Conservation (phyloP, 2,113 vertebrate genomes). For the Plestiodon gilberti region DNA sequence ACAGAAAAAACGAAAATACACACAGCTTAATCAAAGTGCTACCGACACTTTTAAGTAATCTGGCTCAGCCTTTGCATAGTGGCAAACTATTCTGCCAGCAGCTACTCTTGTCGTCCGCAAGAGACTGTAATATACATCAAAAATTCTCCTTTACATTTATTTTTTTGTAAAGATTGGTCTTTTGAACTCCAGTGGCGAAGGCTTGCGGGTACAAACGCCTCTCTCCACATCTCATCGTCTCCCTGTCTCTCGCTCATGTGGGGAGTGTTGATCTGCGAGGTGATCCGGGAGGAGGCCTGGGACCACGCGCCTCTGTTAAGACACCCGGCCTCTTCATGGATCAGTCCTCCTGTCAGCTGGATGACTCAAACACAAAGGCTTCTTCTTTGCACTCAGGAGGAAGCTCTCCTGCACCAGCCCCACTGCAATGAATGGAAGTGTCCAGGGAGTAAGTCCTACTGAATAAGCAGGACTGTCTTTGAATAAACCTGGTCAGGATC, state of each 20-base stretch:
- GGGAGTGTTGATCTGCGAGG: slow-evolving; percentile 62
- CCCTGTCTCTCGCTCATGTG: slow-evolving; percentile 58
- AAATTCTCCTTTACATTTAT: slow-evolving; percentile 87
- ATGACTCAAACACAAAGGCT: slow-evolving; percentile 26
- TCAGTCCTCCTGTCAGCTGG: slow-evolving; percentile 78
- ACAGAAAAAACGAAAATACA: slow-evolving; percentile 79
- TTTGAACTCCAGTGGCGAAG: slow-evolving; percentile 80
- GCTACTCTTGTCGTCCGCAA: slow-evolving; percentile 75
- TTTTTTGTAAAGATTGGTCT: slow-evolving; percentile 84
- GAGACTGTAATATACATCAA: slow-evolving; percentile 83
- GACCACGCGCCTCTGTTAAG: slow-evolving; percentile 63
- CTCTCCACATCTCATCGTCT: slow-evolving; percentile 38
- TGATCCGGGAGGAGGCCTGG: slow-evolving; percentile 48
- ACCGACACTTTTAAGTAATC: slow-evolving; percentile 82
- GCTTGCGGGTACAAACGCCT: slow-evolving; percentile 83
- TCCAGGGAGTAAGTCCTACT: neutral
- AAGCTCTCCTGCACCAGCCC: neutral
- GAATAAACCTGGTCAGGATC: neutral
- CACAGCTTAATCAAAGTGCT: slow-evolving; percentile 81
- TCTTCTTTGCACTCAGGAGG: too few relatives aligned
- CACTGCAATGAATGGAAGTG: neutral
- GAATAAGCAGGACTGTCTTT: too few relatives aligned
- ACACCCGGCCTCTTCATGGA: slow-evolving; percentile 74
- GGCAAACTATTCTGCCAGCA: slow-evolving; percentile 74
- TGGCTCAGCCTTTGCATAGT: slow-evolving; percentile 78